Percentiles rank a stretch among this genome's conserved stretches.
These are phyloP conservation scores for Caenorhabditis remanei DNA, from an alignment of 1,140 invertebrate genomes.

Conservation along the genomic window DNA sequence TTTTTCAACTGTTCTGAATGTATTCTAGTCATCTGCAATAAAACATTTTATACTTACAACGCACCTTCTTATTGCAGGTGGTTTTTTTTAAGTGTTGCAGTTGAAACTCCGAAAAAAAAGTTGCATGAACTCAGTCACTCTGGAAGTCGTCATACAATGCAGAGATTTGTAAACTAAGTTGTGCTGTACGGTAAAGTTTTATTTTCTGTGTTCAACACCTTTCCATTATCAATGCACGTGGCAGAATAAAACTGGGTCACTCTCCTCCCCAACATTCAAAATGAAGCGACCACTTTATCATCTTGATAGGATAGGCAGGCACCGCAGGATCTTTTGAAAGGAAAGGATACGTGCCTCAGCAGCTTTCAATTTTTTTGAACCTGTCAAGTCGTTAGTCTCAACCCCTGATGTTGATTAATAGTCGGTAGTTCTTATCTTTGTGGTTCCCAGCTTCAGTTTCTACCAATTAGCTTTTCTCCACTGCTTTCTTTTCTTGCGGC, in stretches of 20 bases:
- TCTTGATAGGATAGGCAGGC: too few species aligned
- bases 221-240: too few species aligned
- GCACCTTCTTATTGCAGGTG: neutral
- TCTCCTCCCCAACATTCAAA: too few species aligned
- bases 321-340: neutral
- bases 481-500: neutral
- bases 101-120: neutral
- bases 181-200: too few species aligned
- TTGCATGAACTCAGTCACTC: too few species aligned
- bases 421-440: conserved; percentile 18
- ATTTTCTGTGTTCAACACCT: too few species aligned
- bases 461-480: neutral
- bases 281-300: too few species aligned
- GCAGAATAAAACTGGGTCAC: too few species aligned
- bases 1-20: conserved; percentile 13
- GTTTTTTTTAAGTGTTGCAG: neutral
- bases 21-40: conserved; percentile 57
- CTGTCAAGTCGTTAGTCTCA: conserved; percentile 39
- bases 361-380: neutral
- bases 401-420: conserved; percentile 21
- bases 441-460: conserved; percentile 12
- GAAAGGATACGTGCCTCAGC: conserved; percentile 11
- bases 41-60: neutral
- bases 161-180: too few species aligned
- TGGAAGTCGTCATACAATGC: too few species aligned